Conservation (phyloP, 2,888 invertebrate species). For the Pelosia muscerda region DNA sequence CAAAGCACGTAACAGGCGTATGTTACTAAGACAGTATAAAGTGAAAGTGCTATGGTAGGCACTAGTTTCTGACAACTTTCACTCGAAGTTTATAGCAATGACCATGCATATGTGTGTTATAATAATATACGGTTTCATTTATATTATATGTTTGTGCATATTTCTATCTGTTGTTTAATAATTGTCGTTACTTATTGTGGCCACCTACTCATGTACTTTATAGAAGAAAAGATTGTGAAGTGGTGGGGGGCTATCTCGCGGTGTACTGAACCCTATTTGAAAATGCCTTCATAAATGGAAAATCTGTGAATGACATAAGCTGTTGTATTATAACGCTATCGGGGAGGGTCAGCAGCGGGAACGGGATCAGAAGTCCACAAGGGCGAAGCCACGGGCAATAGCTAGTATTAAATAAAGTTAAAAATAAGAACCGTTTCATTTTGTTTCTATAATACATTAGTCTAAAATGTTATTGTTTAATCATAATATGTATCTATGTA, state of each 20-base stretch:
- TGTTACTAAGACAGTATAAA: constrained; percentile 40
- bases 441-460: background rate
- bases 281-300: too few species aligned
- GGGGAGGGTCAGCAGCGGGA: too few species aligned
- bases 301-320: too few species aligned
- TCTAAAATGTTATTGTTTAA: background rate
- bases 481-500: too few species aligned
- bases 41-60: constrained; percentile 54
- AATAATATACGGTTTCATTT: constrained; percentile 7
- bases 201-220: background rate
- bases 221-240: too few species aligned
- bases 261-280: too few species aligned
- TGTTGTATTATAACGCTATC: too few species aligned
- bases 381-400: too few species aligned
- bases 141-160: background rate
- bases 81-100: constrained; percentile 21
- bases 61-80: constrained; percentile 42
- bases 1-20: constrained; percentile 19
- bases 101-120: constrained; percentile 11
- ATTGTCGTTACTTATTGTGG: background rate
- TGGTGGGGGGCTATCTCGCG: too few species aligned
- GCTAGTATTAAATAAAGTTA: too few species aligned
- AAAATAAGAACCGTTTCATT: too few species aligned
- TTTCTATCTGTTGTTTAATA: background rate
- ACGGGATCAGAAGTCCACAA: too few species aligned